Percentiles rank a stretch among this genome's conserved stretches.
Evolutionary conservation across 1,140 invertebrate species (phyloP).

Genomic region (Ruditapes philippinarum): DNA sequence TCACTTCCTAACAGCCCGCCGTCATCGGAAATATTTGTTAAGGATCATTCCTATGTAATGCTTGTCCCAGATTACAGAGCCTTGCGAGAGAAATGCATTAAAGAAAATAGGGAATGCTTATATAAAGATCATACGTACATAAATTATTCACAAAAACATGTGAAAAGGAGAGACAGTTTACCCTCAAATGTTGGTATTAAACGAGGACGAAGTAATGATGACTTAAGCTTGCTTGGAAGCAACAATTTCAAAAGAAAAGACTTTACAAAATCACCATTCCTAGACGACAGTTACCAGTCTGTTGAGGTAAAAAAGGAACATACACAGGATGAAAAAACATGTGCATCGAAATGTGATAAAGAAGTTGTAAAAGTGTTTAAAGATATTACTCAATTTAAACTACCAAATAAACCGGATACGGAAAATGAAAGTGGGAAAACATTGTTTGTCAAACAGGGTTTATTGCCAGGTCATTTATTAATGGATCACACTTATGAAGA

Average conservation of each 20-base stretch:
- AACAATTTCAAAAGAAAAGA: constrained; percentile 33
- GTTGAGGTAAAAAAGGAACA: background rate
- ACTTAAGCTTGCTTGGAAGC: constrained; percentile 3
- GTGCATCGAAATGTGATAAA: background rate
- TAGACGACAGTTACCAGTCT: constrained; percentile 44
- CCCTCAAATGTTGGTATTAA: constrained; percentile 34
- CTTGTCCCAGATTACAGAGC: background rate
- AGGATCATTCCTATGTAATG: constrained; percentile 55
- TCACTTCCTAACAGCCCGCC: constrained; percentile 38
- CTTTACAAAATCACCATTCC: constrained; percentile 54
- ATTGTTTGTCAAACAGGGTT: background rate
- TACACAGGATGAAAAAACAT: background rate
- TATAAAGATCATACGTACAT: background rate
- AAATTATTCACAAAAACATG: constrained; percentile 7
- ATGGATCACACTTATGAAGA: constrained; percentile 47
- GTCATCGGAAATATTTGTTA: background rate
- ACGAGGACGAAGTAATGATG: constrained; percentile 50
- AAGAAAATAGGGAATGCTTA: background rate
- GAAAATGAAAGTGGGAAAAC: background rate
- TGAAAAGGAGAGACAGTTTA: constrained; percentile 14
- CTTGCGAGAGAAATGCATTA: background rate
- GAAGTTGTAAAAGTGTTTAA: background rate
- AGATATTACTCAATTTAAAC: background rate
- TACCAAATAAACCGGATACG: no score
- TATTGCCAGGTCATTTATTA: background rate